A percentile compares a stretch with the other conserved stretches of the same genome.
Evolutionary conservation across 2,888 invertebrate species (phyloP).

Genomic region (Polydrusus pterygomalis): DNA sequence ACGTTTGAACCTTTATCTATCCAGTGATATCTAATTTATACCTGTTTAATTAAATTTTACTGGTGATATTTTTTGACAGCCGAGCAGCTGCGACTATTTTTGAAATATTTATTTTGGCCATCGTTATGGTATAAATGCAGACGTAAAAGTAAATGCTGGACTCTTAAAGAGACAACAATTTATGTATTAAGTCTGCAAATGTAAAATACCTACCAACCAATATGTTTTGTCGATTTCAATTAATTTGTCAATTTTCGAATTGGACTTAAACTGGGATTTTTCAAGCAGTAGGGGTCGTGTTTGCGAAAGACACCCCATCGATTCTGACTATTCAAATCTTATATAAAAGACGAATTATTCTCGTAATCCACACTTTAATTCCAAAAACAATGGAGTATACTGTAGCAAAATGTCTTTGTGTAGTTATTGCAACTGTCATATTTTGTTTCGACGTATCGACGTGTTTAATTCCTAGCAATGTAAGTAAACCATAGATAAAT

Average conservation of each 20-base stretch:
- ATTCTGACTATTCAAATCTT: conserved; percentile 20
- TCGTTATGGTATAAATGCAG: too few relatives aligned
- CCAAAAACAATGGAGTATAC: conserved; percentile 16
- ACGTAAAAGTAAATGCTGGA: too few relatives aligned
- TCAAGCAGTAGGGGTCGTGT: conserved; percentile 65
- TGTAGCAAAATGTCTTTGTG: conserved; percentile 4
- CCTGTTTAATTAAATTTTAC: too few relatives aligned
- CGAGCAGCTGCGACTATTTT: too few relatives aligned
- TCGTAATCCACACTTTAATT: conserved; percentile 11
- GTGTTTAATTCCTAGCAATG: conserved; percentile 13
- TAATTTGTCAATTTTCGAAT: conserved; percentile 32
- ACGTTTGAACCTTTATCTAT: too few relatives aligned
- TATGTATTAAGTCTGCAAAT: neutral
- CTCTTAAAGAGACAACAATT: too few relatives aligned
- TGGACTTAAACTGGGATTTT: conserved; percentile 57
- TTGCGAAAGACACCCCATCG: conserved; percentile 63
- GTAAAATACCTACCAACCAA: neutral
- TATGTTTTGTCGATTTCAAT: conserved; percentile 4
- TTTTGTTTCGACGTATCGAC: conserved; percentile 16
- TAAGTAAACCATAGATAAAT: conserved; percentile 6
- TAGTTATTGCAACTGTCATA: neutral
- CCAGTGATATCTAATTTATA: too few relatives aligned
- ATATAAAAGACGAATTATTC: conserved; percentile 19
- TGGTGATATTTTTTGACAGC: too few relatives aligned
- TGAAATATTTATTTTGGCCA: too few relatives aligned